Base-by-base conservation (phyloP, 2,888 invertebrate genomes). In the Drosophila niveifrons region DNA sequence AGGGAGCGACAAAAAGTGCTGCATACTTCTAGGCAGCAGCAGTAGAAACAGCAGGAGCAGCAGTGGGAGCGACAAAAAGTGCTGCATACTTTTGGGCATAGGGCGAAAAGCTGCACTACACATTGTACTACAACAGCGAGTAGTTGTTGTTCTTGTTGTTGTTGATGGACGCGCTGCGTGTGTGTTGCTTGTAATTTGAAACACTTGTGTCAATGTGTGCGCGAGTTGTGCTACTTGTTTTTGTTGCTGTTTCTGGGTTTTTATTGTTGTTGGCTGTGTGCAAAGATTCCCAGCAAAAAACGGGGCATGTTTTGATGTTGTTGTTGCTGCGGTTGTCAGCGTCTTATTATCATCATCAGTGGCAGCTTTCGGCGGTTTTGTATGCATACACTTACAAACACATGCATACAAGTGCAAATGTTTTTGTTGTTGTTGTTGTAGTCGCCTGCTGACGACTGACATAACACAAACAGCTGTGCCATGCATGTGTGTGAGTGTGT, bases 301-400 rank as follows among this genome's bases (percentile, higher is more conserved):
- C 75, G 58, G 23, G 23, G 23, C 67, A 78, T 78, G 78, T 78
- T 76, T 73, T 80, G 73, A 28, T 82, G 74, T 56, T 79, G 74
- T 56, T 79, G 66, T 57, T 74, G 78, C 80, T 83, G 87, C 65
- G 81, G 88, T 87, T 85, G 86, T 87, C 89, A 85, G 74, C 83
- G 78, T 89, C 89, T 87, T 89, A 87, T 87, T 89, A 89, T 87
- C 88, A 89, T 88, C 90, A 85, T 88, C 88, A 90, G 89, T 78
- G 86, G 88, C 89, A 89, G 83, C 82, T 80, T 85, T 88, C 72
- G 80, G 86, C 83, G 88, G 88, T 88, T 87, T 89, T 84, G 72
- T 71, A 69, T 75, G 74, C 69, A 71, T 56, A 23, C 39, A 43
- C 13, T 69, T 51, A 67, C 23, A 53, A 8, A 48, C 47, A 55